Base-by-base conservation (phyloP, 35 echinoderm and acorn worm species). In the Acanthaster planci region DNA sequence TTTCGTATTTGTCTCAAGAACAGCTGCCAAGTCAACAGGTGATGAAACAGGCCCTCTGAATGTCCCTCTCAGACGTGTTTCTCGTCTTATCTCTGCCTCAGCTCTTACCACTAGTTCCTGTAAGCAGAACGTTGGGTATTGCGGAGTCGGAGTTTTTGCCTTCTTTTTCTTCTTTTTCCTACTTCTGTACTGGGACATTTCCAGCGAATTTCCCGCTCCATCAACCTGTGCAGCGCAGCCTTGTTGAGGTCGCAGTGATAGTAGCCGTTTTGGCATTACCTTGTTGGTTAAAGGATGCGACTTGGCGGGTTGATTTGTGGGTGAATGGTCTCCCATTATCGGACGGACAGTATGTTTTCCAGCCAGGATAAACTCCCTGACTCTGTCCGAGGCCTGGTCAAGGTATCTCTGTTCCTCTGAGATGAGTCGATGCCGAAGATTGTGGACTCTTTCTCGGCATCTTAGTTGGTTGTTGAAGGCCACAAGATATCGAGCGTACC, bases 391-490 rank as follows among this genome's bases (percentile, higher is more conserved):
- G 64, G 64, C 64, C 34, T 72, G 64, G 10, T 72, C 64, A 10
- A 72, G 23, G 64, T 72, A 72, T 26, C 64, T 72, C 64, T 72
- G 64, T 8, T 72, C 64, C 64, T 72, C 64, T 0, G 64, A 72
- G 64, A 72, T 72, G 64, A 72, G 64, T 9, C 64, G 64, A 35
- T 72, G 23, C 8, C 64, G 64, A 14, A 72, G 64, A 72, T 72
- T 8, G 26, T 72, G 64, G 7, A 72, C 64, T 72, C 64, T 72
- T 34, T 72, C 64, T 26, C 64, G 64, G 23, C 64, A 72, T 34
- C n/a, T 72, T 72, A 72, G 34, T 29, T 72, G 64, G 1, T 72
- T 72, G 64, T 72, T 72, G 29, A 72, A 72, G n/a, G 64, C 64
- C 64, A 72, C 2, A 6, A 72, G 64, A 26, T 72, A 72, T 26